Evolutionary conservation across 1,140 invertebrate species (phyloP).

Genomic region (Daktulosphaira vitifoliae): DNA sequence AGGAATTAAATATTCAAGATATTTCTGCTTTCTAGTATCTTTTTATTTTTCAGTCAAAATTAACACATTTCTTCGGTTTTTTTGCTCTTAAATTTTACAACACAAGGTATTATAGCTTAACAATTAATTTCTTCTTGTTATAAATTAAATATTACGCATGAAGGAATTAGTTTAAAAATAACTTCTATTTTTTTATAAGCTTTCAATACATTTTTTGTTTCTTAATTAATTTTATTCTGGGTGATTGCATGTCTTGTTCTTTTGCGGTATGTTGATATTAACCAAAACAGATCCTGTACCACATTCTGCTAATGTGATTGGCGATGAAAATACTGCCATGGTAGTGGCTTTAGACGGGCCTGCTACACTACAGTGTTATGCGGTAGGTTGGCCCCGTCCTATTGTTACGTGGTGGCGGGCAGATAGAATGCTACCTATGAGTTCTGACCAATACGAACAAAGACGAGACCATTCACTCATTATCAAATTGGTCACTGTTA

Average conservation of each 20-base stretch:
- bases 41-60: too few relatives aligned
- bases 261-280: background rate
- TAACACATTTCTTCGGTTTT: too few relatives aligned
- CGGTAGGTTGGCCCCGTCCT: conserved; percentile 71
- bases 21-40: too few relatives aligned
- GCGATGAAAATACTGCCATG: conserved; percentile 51
- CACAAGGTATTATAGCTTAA: too few relatives aligned
- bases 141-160: too few relatives aligned
- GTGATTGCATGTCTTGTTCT: conserved; percentile 13
- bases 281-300: conserved; percentile 36
- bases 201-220: too few relatives aligned
- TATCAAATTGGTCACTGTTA: conserved; percentile 59
- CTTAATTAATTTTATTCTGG: too few relatives aligned
- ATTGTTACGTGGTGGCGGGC: conserved; percentile 78
- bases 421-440: conserved; percentile 58
- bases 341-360: conserved; percentile 61
- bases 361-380: conserved; percentile 65
- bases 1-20: too few relatives aligned
- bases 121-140: too few relatives aligned
- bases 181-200: too few relatives aligned
- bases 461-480: conserved; percentile 61
- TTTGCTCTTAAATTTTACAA: too few relatives aligned
- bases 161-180: too few relatives aligned
- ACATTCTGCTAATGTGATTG: conserved; percentile 47
- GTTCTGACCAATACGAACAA: conserved; percentile 61